These are phyloP conservation scores for Onychomys torridus DNA, from an alignment of 2,797 vertebrate species.

Conservation along the genomic window DNA sequence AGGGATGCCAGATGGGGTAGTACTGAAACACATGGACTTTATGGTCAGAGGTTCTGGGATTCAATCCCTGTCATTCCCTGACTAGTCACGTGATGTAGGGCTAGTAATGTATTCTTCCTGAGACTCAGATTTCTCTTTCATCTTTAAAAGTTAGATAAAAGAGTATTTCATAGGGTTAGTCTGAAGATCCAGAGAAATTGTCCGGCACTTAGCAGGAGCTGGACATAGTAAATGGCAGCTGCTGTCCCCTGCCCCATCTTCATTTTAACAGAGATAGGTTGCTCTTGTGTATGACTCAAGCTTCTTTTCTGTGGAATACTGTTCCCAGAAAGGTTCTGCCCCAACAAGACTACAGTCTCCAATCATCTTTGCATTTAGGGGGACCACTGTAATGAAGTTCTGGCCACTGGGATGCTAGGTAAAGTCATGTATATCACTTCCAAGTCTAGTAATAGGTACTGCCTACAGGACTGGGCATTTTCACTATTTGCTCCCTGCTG, in stretches of 20 bases:
- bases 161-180: background rate
- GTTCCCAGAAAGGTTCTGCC: constrained; percentile 19
- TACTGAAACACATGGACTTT: background rate
- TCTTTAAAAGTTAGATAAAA: constrained; percentile 7
- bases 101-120: constrained; percentile 12
- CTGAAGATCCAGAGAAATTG: background rate
- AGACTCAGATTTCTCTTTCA: constrained; percentile 16
- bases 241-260: background rate
- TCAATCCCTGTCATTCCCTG: constrained; percentile 18
- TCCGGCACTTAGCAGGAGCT: background rate
- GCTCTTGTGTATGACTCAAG: background rate
- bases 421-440: background rate
- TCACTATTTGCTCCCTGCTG: background rate
- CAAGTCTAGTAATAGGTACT: background rate
- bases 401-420: background rate
- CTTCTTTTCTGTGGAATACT: background rate
- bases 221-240: background rate
- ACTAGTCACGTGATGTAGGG: background rate
- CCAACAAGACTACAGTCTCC: constrained; percentile 9
- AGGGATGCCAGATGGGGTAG: background rate
- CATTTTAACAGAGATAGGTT: background rate
- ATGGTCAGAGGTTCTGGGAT: constrained; percentile 13
- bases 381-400: background rate
- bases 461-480: background rate
- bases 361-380: background rate